These are phyloP conservation scores for Scaptomyza hsui DNA, from an alignment of 1,140 invertebrate species.

Conservation along the genomic window DNA sequence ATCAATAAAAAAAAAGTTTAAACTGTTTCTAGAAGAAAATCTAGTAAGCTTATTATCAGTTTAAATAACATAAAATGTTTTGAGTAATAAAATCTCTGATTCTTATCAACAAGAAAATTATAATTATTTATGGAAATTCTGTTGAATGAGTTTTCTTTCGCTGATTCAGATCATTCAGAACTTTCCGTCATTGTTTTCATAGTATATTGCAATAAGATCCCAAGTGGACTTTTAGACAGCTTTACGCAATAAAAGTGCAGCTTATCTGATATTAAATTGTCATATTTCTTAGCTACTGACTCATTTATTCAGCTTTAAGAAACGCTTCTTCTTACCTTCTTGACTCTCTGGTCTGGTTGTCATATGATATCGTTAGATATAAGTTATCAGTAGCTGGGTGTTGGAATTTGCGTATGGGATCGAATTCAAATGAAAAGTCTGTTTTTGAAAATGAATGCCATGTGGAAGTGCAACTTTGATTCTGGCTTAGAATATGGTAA, in stretches of 20 bases:
- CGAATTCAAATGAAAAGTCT: conserved; percentile 65
- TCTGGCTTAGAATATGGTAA: conserved; percentile 38
- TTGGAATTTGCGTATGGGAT: conserved; percentile 62
- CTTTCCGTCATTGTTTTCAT: too few relatives aligned
- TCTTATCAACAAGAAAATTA: too few relatives aligned
- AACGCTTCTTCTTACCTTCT: not conserved
- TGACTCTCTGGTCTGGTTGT: not conserved
- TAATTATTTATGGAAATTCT: too few relatives aligned
- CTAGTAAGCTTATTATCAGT: too few relatives aligned
- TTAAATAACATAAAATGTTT: too few relatives aligned
- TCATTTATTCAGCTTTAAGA: conserved; percentile 37
- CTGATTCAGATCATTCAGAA: too few relatives aligned
- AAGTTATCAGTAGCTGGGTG: conserved; percentile 28
- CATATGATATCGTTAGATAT: conserved; percentile 26
- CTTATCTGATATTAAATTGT: conserved; percentile 22
- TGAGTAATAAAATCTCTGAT: too few relatives aligned
- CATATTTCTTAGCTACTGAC: conserved; percentile 22
- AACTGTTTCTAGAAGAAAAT: too few relatives aligned
- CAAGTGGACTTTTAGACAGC: conserved; percentile 22
- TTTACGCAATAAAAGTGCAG: conserved; percentile 23
- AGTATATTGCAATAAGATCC: conserved; percentile 4
- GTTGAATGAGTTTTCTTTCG: too few relatives aligned
- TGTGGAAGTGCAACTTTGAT: conserved; percentile 37
- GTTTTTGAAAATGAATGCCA: conserved; percentile 50
- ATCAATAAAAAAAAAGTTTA: too few relatives aligned